Base-by-base conservation (phyloP, 2,888 invertebrate species). In the Pristionchus exspectatus region DNA sequence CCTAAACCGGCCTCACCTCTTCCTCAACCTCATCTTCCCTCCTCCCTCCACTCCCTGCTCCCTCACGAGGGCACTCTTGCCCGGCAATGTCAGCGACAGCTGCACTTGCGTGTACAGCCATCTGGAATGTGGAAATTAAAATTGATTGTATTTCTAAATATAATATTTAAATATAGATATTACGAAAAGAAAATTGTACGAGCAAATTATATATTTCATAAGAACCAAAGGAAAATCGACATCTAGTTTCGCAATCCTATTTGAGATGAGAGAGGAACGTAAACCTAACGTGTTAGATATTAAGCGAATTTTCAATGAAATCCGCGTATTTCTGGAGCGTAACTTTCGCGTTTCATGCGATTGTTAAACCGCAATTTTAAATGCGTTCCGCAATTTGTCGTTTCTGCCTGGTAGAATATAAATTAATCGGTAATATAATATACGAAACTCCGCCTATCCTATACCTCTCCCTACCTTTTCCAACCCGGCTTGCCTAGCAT, bases 61-160 rank as follows among this genome's bases (percentile, higher is more conserved):
- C 33, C 30, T 33, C 30, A 38, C 30, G 30, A 81, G 72, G 3
- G 27, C 81, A 54, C 81, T 83, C 7, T 54, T 81, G n/a, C 14
- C n/a, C 16, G 81, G 81, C 24, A 56, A 21, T 21, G 18, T 21
- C n/a, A 9, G 16, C 4, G 69, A 27, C 83, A 89, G 27, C 30
- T 56, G 30, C 27, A 89, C 66, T 63, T 89, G 89, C 18, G 81
- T 12, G 89, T 89, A 89, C 81, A 89, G 18, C 89, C 89, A 89
- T 66, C 89, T 89, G 83, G 1, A 66, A 83, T 33, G 30, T 12
- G 38, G 5, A 16, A 24, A 18, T 27, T 2, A 18, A 27, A 87
- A 30, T 44, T 4, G 2, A 44, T 87, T n/a, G 3, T 66, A n/a
- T n/a, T n/a, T n/a, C n/a, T 33, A 27, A 24, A 38, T 38, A 18